A percentile compares a stretch with the other conserved stretches of the same genome.
Conservation (phyloP, 2,888 invertebrate genomes). For the Aphodius sticticus region DNA sequence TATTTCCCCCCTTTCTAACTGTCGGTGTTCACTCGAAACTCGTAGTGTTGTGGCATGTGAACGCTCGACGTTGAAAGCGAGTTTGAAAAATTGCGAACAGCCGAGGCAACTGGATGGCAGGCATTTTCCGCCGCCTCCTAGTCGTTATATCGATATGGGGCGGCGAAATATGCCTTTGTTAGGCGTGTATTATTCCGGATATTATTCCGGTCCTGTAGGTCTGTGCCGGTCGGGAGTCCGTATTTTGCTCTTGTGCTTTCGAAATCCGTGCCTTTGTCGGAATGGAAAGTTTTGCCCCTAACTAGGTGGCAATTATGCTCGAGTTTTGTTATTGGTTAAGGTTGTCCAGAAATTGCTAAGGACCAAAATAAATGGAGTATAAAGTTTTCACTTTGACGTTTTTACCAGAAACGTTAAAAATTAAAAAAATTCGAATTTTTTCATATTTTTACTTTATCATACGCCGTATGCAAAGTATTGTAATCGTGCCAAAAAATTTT, state of each 20-base stretch:
- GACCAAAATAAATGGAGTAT: neutral
- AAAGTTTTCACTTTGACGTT: too few relatives aligned
- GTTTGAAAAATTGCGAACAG: neutral
- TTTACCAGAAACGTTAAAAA: too few relatives aligned
- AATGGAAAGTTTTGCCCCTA: neutral
- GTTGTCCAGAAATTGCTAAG: neutral
- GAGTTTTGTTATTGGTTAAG: neutral
- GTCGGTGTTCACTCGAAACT: neutral
- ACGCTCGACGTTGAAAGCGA: neutral
- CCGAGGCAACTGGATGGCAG: neutral
- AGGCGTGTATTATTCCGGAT: neutral
- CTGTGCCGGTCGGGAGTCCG: neutral
- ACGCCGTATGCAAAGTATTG: too few relatives aligned
- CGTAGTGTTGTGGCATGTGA: conserved; percentile 4
- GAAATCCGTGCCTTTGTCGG: neutral
- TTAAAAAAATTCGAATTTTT: too few relatives aligned
- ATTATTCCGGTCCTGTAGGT: neutral
- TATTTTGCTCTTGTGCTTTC: neutral
- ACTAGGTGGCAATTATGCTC: neutral
- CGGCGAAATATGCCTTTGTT: neutral
- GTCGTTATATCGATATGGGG: neutral
- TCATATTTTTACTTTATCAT: too few relatives aligned
- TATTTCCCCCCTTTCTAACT: neutral
- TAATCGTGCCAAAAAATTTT: too few relatives aligned
- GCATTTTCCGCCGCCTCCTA: neutral